Evolutionary conservation across 2,888 invertebrate species (phyloP).

Genomic region (Idaea aversata): DNA sequence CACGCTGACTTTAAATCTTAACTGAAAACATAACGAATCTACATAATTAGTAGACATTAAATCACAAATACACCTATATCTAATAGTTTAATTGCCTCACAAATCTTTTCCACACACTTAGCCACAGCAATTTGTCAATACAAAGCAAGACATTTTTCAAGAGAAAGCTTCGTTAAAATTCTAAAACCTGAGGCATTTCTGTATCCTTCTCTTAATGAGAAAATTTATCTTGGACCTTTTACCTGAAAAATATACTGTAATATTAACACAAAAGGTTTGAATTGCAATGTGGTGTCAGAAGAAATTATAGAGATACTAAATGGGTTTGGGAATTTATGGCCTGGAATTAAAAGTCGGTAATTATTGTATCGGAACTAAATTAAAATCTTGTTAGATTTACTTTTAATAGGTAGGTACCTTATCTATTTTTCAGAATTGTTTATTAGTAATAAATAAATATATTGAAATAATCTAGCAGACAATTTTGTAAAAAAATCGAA

Average conservation of each 20-base stretch:
- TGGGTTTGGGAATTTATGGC: neutral
- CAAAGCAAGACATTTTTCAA: neutral
- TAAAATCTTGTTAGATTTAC: neutral
- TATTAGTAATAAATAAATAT: no score
- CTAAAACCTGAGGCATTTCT: neutral
- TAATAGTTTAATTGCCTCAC: neutral
- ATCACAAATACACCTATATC: neutral
- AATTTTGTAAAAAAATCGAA: no score
- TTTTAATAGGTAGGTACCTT: neutral
- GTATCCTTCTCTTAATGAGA: neutral
- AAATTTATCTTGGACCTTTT: neutral
- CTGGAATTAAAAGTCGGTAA: neutral
- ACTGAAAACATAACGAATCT: no score
- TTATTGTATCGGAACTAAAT: neutral
- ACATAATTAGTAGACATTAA: neutral
- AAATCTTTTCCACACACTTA: neutral
- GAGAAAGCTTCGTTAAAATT: conserved; percentile 1
- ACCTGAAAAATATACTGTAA: neutral
- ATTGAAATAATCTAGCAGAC: no score
- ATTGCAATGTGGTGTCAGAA: neutral
- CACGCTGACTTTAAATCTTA: no score
- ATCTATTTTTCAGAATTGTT: no score
- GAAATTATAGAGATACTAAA: neutral
- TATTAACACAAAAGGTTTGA: neutral
- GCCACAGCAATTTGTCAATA: neutral